phyloP scores from a whole-genome alignment of 2,888 invertebrate species.

The Nomada goodeniana region DNA sequence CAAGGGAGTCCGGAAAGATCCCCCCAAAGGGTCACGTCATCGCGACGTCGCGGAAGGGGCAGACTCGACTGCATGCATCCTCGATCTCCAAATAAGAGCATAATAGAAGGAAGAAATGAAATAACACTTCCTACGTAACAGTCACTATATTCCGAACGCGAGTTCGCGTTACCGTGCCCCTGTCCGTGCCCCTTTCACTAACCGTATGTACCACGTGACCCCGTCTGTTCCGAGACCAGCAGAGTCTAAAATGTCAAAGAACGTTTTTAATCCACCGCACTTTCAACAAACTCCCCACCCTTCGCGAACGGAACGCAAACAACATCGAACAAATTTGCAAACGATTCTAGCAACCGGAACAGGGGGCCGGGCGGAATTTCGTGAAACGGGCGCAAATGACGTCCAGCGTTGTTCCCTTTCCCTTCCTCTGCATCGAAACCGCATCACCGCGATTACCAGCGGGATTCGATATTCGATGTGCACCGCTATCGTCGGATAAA shows the following conservation, averaged over 20 bases:
- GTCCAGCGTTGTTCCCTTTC: conserved; percentile 7
- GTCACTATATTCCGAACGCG: not conserved
- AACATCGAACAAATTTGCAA: conserved; percentile 56
- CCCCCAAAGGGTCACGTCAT: too few relatives aligned
- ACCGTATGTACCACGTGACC: conserved; percentile 37
- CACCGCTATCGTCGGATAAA: conserved; percentile 32
- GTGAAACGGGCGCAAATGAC: conserved; percentile 31
- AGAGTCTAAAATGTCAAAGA: conserved; percentile 53
- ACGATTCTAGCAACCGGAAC: conserved; percentile 18
- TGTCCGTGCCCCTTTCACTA: not conserved
- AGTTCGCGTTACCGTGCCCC: not conserved
- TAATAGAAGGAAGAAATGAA: too few relatives aligned
- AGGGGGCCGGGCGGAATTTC: conserved; percentile 31
- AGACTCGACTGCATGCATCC: too few relatives aligned
- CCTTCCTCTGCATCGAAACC: conserved; percentile 22
- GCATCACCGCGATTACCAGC: conserved; percentile 47
- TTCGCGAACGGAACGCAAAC: conserved; percentile 44
- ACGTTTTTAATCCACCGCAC: conserved; percentile 47
- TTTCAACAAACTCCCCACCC: conserved; percentile 30
- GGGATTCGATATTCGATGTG: conserved; percentile 29
- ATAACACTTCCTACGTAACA: too few relatives aligned
- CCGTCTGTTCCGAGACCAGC: conserved; percentile 22
- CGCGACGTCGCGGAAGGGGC: too few relatives aligned
- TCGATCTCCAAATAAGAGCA: too few relatives aligned
- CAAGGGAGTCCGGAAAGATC: too few relatives aligned